Base-by-base conservation (phyloP, 2,113 vertebrate genomes). In the Syngnathus scovelli region DNA sequence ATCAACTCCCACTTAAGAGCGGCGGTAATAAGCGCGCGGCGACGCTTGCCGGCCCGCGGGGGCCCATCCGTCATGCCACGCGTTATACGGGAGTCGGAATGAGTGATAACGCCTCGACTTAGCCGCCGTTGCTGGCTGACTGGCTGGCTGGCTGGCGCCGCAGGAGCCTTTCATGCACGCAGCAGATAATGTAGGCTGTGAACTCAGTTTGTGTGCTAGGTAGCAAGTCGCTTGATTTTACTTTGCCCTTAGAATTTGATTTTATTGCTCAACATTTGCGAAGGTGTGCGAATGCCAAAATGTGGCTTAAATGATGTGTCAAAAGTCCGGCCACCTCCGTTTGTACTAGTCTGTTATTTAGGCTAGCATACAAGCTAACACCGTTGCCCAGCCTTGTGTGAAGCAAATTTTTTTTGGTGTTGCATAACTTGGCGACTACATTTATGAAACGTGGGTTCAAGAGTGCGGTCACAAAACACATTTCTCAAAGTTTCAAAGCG, bases 1-100 rank as follows among this genome's bases (percentile, higher is more conserved):
- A 95, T 93, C 93, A 94, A 89, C 93, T 94, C 91, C 92, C 93
- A 92, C 92, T 96, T 93, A 96, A 96, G 92, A 93, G 92, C 85
- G 86, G 86, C 87, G 80, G 90, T 93, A 94, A 94, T 94, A 93
- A 95, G 93, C 92, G 89, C 88, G 87, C 61, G 69, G 83, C 78
- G 90, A 91, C 87, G 87, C 90, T 87, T 80, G 78, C 84, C 90
- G 87, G 90, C 92, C 93, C 93, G 92, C 91, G 90, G 94, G 93
- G 91, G 86, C 79, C 92, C 93, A 95, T 95, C 94, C 93, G 92
- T 96, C 94, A 94, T 92, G 80, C 89, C 87, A 33, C 27, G 27
- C 27, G 91, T 92, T 96, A 95, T 93, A 93, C 92, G 90, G 93
- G 93, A 94, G 55, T 91, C 87, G 87, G 90, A 93, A 93, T 94